Evolutionary conservation across 2,797 vertebrate species (phyloP).

Genomic region (Delichon dasypus): DNA sequence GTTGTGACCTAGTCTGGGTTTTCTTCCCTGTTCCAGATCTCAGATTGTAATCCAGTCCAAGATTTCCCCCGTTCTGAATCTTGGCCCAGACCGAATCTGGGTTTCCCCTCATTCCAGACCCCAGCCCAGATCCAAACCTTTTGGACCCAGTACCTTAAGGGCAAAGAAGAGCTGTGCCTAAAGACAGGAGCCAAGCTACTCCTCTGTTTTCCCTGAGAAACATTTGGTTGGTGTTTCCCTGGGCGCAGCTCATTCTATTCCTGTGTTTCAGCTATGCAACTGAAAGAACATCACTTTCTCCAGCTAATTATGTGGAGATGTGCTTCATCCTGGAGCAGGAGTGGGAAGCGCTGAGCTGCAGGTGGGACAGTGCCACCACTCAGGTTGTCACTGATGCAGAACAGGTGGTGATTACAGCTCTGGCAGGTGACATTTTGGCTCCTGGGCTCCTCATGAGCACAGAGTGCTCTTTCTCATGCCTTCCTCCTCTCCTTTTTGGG

Average conservation of each 20-base stretch:
- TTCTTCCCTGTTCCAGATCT: neutral
- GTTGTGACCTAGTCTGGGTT: neutral
- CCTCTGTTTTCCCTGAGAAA: neutral
- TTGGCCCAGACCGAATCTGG: neutral
- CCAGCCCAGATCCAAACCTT: neutral
- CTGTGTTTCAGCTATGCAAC: neutral
- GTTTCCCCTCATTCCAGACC: neutral
- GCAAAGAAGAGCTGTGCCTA: neutral
- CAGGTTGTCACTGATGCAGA: neutral
- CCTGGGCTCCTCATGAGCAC: constrained; percentile 46
- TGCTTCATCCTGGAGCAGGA: neutral
- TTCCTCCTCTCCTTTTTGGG: constrained; percentile 33
- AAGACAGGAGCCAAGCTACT: neutral
- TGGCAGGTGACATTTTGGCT: constrained; percentile 60
- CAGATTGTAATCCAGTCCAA: neutral
- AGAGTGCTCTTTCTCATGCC: constrained; percentile 9
- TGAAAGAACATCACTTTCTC: neutral
- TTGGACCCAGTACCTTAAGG: neutral
- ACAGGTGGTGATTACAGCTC: constrained; percentile 25
- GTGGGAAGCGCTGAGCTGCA: neutral
- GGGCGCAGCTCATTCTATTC: neutral
- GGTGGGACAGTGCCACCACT: neutral
- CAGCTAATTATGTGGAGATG: neutral
- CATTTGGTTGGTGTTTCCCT: neutral
- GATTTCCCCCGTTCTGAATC: neutral